Evolutionary conservation across 2,888 invertebrate genomes (phyloP), one percentile per base, ranked within the genome.

Genomic region (Fissipunctia ypsillon): DNA sequence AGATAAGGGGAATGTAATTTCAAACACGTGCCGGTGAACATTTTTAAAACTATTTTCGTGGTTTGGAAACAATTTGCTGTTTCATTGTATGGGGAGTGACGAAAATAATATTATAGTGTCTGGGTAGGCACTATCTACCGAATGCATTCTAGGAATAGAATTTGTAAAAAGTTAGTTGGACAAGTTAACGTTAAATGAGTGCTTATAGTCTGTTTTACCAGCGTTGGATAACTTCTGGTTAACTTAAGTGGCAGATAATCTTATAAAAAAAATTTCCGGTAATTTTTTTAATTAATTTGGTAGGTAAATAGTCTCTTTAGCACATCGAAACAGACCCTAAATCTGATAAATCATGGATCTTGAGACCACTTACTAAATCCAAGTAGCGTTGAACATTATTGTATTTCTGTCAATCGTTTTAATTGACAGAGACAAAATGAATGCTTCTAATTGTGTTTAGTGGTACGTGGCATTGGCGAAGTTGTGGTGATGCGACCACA

Each of bases 1-100:
- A 68, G 78, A 84, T 81, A 76, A 57, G 35, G 57, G 12, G 56
- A 84, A 69, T 81, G 68, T 76, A 65, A 84, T 84, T 81, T 76
- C 64, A 70, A 63, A 60, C 63, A 54, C 57, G 56, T 56, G 41
- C 41, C 10, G 25, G 6, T 22, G 35, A 57, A 65, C 35, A 68
- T n/a, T 69, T 60, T 56, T 35, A 0, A n/a, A 59, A 45, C 28
- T 52, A 35, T 67, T 67, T 77, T 57, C 28, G 38, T 57, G 9
- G 16, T 19, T 0, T 19, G 56, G 19, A 4, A 19, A 16, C 0
- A 9, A 9, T 56, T 19, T 28, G 19, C 7, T 31, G 3, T 19
- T 56, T 56, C 19, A 19, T 54, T 54, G 25, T n/a, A 43, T 43
- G 5, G n/a, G n/a, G n/a, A 38, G 38, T 38, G 9, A 9, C 5